These are phyloP conservation scores for Ochropacha duplaris DNA, from an alignment of 2,888 invertebrate species.

Conservation along the genomic window DNA sequence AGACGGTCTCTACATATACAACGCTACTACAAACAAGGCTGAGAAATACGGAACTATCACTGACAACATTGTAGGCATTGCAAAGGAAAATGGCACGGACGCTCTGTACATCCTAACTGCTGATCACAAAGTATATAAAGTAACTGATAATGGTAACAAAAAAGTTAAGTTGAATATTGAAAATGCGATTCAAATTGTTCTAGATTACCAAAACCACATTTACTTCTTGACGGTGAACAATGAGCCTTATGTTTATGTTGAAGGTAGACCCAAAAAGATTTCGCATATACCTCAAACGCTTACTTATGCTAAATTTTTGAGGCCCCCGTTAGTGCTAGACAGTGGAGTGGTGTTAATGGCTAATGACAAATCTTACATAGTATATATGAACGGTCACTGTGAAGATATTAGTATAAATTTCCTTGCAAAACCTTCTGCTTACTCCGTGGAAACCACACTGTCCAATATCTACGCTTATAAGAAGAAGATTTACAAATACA, in stretches of 20 bases:
- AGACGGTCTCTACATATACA: constrained; percentile 53
- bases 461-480: constrained; percentile 59
- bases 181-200: constrained; percentile 51
- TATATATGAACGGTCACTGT: constrained; percentile 48
- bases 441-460: constrained; percentile 48
- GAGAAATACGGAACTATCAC: constrained; percentile 53
- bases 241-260: constrained; percentile 38
- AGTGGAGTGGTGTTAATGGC: constrained; percentile 42
- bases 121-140: constrained; percentile 52
- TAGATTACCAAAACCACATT: constrained; percentile 56
- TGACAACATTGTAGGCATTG: constrained; percentile 50
- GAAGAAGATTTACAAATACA: constrained; percentile 65
- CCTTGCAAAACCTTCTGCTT: constrained; percentile 49
- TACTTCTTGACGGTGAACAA: constrained; percentile 53
- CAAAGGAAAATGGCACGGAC: constrained; percentile 46
- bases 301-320: constrained; percentile 39
- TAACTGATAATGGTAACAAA: constrained; percentile 52
- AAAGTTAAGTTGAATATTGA: constrained; percentile 47
- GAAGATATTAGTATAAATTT: constrained; percentile 38
- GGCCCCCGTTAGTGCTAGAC: constrained; percentile 49
- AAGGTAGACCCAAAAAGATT: constrained; percentile 43
- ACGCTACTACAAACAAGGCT: constrained; percentile 32
- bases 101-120: constrained; percentile 55
- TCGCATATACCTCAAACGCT: constrained; percentile 49
- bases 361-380: constrained; percentile 42